These are phyloP conservation scores for Beaufortia kweichowensis DNA, from an alignment of 2,113 vertebrate species.

Conservation along the genomic window DNA sequence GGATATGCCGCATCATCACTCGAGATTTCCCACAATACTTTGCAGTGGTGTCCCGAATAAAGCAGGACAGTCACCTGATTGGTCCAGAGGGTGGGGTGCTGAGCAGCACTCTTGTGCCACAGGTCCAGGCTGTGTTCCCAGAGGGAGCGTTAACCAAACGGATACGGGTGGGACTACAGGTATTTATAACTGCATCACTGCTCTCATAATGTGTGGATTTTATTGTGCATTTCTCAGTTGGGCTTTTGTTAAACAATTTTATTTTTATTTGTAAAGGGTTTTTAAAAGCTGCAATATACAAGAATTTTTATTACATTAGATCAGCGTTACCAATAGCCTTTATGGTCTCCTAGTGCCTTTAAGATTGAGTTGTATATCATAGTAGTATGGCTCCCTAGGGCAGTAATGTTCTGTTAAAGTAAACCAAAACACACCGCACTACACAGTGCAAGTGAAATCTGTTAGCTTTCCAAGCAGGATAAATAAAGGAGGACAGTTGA, in stretches of 20 bases:
- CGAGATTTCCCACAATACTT: slow-evolving; percentile 98
- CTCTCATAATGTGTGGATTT: neutral
- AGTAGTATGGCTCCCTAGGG: no score
- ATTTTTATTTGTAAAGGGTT: no score
- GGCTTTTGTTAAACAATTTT: neutral
- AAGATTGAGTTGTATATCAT: no score
- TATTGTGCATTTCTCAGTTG: neutral
- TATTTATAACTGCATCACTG: slow-evolving; percentile 50
- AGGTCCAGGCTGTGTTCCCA: slow-evolving; percentile 95
- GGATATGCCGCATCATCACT: slow-evolving; percentile 97
- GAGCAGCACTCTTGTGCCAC: slow-evolving; percentile 91
- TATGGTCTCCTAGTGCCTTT: neutral
- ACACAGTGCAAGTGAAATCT: neutral
- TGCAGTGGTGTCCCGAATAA: slow-evolving; percentile 94
- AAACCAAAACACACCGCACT: neutral
- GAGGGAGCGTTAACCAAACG: slow-evolving; percentile 95
- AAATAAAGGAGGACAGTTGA: no score
- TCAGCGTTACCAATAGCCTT: neutral
- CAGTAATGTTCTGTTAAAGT: no score
- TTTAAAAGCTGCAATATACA: neutral
- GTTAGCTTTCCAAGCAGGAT: neutral
- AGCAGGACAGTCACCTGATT: slow-evolving; percentile 95
- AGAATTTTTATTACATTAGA: neutral
- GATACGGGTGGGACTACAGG: slow-evolving; percentile 96
- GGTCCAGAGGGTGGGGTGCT: slow-evolving; percentile 96